A percentile compares a stretch with the other conserved stretches of the same genome.
Conservation (phyloP, 2,888 invertebrate species). For the Ephialtes manifestator region DNA sequence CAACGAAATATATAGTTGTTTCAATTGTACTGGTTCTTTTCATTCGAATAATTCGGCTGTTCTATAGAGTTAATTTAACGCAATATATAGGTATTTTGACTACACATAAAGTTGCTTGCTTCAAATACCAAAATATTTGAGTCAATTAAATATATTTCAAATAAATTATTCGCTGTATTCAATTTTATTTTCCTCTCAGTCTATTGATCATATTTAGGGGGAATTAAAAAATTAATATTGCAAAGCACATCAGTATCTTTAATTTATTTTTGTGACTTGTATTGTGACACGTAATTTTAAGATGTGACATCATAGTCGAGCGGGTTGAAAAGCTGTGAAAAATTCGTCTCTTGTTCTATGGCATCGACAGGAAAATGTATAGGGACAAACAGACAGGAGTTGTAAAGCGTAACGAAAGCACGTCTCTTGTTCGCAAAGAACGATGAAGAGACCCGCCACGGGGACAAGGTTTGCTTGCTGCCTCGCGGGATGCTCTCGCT, state of each 20-base stretch:
- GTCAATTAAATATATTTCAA: no score
- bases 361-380: slow-evolving; percentile 22
- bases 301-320: slow-evolving; percentile 11
- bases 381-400: slow-evolving; percentile 11
- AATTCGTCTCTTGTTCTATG: background rate
- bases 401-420: background rate
- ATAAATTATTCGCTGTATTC: no score
- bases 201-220: background rate
- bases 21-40: no score
- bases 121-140: no score
- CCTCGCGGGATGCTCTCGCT: slow-evolving; percentile 73
- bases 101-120: no score
- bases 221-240: background rate
- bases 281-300: background rate
- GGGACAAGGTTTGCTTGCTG: slow-evolving; percentile 62
- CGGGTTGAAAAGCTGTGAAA: no score
- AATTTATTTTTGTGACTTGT: background rate
- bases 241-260: background rate
- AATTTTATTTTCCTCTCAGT: no score
- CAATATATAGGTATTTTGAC: no score
- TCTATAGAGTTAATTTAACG: no score
- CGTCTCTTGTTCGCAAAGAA: slow-evolving; percentile 26
- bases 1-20: no score
- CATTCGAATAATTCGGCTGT: no score
- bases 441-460: slow-evolving; percentile 14